Evolutionary conservation across 2,888 invertebrate species (phyloP).

Genomic region (Ormyrus nitidulus): DNA sequence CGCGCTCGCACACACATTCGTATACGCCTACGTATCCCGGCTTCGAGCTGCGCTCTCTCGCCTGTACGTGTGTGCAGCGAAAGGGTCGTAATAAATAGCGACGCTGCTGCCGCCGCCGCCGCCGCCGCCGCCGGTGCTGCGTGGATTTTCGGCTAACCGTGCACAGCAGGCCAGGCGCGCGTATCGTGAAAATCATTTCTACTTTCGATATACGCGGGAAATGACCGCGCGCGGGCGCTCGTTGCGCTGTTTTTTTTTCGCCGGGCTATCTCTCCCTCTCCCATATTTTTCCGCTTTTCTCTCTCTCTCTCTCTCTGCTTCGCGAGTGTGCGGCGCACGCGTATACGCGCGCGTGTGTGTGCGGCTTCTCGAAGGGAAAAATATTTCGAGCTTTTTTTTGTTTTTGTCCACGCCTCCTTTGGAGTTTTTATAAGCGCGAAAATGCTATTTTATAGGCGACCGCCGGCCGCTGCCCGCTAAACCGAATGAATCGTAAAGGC

Average conservation of each 20-base stretch:
- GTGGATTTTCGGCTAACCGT: slow-evolving; percentile 42
- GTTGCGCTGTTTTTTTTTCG: slow-evolving; percentile 18
- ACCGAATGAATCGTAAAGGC: slow-evolving; percentile 44
- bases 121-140: slow-evolving; percentile 57
- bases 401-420: slow-evolving; percentile 7
- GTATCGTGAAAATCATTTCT: slow-evolving; percentile 51
- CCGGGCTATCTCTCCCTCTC: not conserved
- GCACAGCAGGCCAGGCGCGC: not conserved
- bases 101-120: slow-evolving; percentile 58
- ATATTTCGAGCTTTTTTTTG: slow-evolving; percentile 31
- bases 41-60: not conserved
- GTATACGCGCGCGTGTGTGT: not conserved
- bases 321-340: not conserved
- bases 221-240: slow-evolving; percentile 16
- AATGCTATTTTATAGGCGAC: slow-evolving; percentile 36
- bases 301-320: not conserved
- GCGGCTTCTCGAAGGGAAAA: slow-evolving; percentile 44
- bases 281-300: not conserved
- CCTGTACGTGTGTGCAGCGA: slow-evolving; percentile 46
- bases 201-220: slow-evolving; percentile 43
- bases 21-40: not conserved
- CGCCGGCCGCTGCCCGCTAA: slow-evolving; percentile 8
- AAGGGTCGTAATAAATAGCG: slow-evolving; percentile 69
- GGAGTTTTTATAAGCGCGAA: slow-evolving; percentile 41
- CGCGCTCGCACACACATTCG: not conserved